Percentiles rank a stretch among this genome's conserved stretches.
phyloP scores from a whole-genome alignment of 1,140 invertebrate genomes.

The Drosophila arawakana region DNA sequence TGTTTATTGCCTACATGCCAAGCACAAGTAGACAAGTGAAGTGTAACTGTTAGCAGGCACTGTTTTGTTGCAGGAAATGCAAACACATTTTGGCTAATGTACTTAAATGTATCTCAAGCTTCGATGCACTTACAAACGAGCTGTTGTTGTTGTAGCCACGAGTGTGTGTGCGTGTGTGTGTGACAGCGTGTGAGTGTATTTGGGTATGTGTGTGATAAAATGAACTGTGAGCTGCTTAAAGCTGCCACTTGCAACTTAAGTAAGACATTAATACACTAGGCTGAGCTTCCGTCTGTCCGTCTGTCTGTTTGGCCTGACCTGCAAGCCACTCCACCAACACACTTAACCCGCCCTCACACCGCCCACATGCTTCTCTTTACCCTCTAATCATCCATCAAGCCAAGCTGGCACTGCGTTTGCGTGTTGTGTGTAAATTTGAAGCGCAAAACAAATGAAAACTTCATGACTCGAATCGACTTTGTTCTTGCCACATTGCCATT shows the following conservation, averaged over 20 bases:
- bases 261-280: slow-evolving; percentile 76
- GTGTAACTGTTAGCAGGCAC: slow-evolving; percentile 5
- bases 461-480: slow-evolving; percentile 69
- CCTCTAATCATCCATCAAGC: slow-evolving; percentile 18
- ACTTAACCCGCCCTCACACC: too few relatives aligned
- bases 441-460: slow-evolving; percentile 70
- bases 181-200: not conserved
- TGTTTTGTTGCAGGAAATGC: slow-evolving; percentile 36
- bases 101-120: slow-evolving; percentile 27
- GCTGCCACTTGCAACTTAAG: slow-evolving; percentile 40
- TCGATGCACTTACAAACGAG: slow-evolving; percentile 10
- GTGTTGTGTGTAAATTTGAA: slow-evolving; percentile 69
- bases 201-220: not conserved
- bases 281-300: slow-evolving; percentile 49
- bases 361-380: too few relatives aligned
- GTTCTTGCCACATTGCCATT: slow-evolving; percentile 60
- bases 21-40: not conserved
- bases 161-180: slow-evolving; percentile 1
- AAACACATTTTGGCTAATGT: slow-evolving; percentile 39
- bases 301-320: not conserved
- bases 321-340: not conserved
- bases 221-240: slow-evolving; percentile 32
- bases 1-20: not conserved
- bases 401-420: slow-evolving; percentile 49
- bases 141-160: not conserved